These are phyloP conservation scores for Polylopha cassiicola DNA, from an alignment of 2,888 invertebrate genomes.

Conservation along the genomic window DNA sequence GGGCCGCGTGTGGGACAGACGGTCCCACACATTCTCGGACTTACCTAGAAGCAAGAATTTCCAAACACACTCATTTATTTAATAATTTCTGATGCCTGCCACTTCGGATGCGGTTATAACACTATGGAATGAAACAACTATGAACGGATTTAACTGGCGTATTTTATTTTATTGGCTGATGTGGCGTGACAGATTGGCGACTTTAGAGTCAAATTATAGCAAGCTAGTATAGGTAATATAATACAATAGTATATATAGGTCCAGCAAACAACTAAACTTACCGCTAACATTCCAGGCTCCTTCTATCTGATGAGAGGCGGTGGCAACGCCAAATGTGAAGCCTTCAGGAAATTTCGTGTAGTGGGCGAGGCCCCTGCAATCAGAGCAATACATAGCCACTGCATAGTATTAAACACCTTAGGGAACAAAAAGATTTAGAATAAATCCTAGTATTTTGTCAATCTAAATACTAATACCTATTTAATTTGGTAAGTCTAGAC, in stretches of 20 bases:
- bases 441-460: not conserved
- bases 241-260: too few relatives aligned
- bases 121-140: too few relatives aligned
- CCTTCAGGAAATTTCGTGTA: constrained; percentile 68
- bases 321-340: constrained; percentile 71
- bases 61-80: not conserved
- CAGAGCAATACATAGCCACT: constrained; percentile 1
- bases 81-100: too few relatives aligned
- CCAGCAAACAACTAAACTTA: too few relatives aligned
- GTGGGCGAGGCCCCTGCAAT: constrained; percentile 42
- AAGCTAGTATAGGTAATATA: too few relatives aligned
- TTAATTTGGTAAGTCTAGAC: too few relatives aligned
- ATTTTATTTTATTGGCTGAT: too few relatives aligned
- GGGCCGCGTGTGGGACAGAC: constrained; percentile 67
- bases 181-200: too few relatives aligned
- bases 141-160: too few relatives aligned
- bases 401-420: constrained; percentile 4
- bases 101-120: too few relatives aligned
- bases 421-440: not conserved
- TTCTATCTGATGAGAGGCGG: constrained; percentile 80
- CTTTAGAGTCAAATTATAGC: too few relatives aligned
- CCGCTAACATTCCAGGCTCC: constrained; percentile 80
- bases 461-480: too few relatives aligned
- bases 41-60: constrained; percentile 66
- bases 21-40: constrained; percentile 81